phyloP scores from a whole-genome alignment of 2,888 invertebrate species.

The Theretra japonica region DNA sequence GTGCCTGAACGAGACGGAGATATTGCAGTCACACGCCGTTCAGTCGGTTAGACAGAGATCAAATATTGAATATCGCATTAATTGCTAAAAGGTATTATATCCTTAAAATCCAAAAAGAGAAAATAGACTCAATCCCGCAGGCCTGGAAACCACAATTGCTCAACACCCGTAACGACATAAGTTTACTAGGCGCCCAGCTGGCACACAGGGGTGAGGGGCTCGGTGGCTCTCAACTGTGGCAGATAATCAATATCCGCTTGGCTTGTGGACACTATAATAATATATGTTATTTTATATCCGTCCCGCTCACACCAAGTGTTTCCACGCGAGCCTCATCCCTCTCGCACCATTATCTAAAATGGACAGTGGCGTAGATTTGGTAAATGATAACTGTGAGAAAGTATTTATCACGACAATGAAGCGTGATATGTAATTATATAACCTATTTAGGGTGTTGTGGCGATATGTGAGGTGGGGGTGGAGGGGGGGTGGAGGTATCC shows the following conservation, averaged over 20 bases:
- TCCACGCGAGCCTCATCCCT: constrained; percentile 56
- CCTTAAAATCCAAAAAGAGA: constrained; percentile 46
- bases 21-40: constrained; percentile 77
- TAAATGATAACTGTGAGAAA: constrained; percentile 85
- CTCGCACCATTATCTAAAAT: constrained; percentile 83
- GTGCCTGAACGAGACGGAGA: constrained; percentile 75
- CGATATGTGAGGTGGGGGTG: constrained; percentile 60
- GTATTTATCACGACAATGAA: constrained; percentile 84
- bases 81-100: constrained; percentile 63
- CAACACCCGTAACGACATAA: constrained; percentile 51
- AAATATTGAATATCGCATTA: constrained; percentile 79
- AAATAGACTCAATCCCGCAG: constrained; percentile 59
- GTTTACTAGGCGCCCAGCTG: constrained; percentile 54
- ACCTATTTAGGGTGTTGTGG: constrained; percentile 75
- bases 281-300: constrained; percentile 82
- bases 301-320: constrained; percentile 55
- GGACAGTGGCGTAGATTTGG: constrained; percentile 85
- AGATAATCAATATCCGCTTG: constrained; percentile 86
- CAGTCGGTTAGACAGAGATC: constrained; percentile 84
- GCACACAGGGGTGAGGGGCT: constrained; percentile 64
- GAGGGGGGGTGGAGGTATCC: constrained; percentile 41
- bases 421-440: constrained; percentile 84
- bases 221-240: constrained; percentile 84
- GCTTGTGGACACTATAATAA: constrained; percentile 85
- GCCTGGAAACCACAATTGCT: constrained; percentile 61